Base-by-base conservation (phyloP, 2,888 invertebrate genomes). In the Drosophila falleni region DNA sequence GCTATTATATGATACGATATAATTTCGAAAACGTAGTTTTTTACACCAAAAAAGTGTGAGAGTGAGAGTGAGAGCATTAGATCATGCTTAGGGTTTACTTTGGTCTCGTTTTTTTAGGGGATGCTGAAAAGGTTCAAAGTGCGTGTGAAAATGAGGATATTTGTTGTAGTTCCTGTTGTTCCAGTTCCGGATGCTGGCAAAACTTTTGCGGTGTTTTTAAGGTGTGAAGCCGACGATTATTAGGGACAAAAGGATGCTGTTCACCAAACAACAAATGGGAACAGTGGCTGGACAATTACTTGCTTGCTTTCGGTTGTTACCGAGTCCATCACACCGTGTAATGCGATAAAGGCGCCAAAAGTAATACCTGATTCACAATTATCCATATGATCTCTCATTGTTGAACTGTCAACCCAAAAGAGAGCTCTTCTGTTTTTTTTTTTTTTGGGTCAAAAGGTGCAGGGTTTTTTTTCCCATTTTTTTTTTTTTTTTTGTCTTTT, bases 1-100 rank as follows among this genome's bases (percentile, higher is more conserved):
- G 69, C 49, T 86, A 88, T 89, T 87, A 87, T 90, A 82, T 86
- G 81, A 80, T 79, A 85, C 44, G 56, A 46, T 46, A 58, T 58
- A 16, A 87, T 91, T 90, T 89, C 90, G 87, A 90, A 91, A 91
- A 91, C 75, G 78, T 71, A 74, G 78, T 90, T 91, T 91, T 91
- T 91, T 80, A 85, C 81, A 81, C 87, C 74, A 90, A 91, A 91
- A 91, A 84, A 51, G 1, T 19, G 29, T 6, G 26, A 47, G 26
- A 47, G 9, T 8, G 39, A 37, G 42, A 55, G 31, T 19, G 29
- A 33, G n/a, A 31, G 68, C 71, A 72, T 77, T 70, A 72, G 78
- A 81, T 78, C 76, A 62, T 74, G 74, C 62, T 78, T 80, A 78
- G 64, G 75, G 78, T 50, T 50, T 62, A 73, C 46, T 47, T 41